Evolutionary conservation across 23 tunicate species (phyloP).

Genomic region (Oikopleura vanhoeffeni): DNA sequence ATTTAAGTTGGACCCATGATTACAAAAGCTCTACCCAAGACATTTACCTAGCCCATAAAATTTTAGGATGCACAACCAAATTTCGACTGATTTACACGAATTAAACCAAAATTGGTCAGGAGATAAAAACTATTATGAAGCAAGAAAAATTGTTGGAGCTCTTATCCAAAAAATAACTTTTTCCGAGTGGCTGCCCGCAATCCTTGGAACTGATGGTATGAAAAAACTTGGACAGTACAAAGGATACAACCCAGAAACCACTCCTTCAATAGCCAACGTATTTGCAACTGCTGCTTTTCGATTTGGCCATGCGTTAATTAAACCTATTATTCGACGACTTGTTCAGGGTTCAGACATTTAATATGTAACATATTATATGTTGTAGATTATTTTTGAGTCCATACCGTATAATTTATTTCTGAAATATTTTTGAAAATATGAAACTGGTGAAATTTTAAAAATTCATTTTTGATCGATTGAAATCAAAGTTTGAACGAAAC

Average conservation of each 20-base stretch:
- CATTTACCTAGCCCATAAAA: no score
- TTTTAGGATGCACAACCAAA: conserved; percentile 12
- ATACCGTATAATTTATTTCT: no score
- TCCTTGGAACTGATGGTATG: conserved; percentile 17
- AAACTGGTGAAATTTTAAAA: no score
- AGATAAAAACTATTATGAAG: not conserved
- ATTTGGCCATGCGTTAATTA: conserved; percentile 81
- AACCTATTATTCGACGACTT: conserved; percentile 52
- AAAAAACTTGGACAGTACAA: conserved; percentile 19
- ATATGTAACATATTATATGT: no score
- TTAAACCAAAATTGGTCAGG: conserved; percentile 1
- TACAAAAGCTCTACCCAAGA: no score
- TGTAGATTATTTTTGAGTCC: no score
- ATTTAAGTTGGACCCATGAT: no score
- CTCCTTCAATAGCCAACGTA: conserved; percentile 71
- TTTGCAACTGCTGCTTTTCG: conserved; percentile 99
- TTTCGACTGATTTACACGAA: not conserved
- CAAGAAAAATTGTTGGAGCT: conserved; percentile 13
- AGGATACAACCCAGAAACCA: conserved; percentile 29
- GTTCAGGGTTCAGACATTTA: no score
- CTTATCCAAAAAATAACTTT: not conserved
- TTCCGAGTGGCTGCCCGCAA: conserved; percentile 7
- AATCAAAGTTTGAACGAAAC: no score
- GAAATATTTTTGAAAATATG: no score
- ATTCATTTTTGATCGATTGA: no score